Evolutionary conservation across 2,113 vertebrate genomes (phyloP).

Genomic region (Petrocephalus zakoni): DNA sequence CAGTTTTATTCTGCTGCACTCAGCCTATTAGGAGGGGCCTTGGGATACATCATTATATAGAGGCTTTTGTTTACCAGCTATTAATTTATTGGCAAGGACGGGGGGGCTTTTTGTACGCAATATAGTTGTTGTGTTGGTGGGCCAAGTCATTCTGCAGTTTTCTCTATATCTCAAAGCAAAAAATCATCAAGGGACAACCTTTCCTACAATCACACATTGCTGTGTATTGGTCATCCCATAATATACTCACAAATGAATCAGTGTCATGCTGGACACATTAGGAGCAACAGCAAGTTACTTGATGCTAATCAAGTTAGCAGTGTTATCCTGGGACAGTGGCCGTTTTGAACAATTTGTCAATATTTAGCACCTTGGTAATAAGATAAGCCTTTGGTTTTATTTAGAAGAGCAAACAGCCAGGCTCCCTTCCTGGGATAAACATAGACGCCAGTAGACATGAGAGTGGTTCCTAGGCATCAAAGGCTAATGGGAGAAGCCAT

Average conservation of each 20-base stretch:
- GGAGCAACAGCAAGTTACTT: background rate
- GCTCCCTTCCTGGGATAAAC: background rate
- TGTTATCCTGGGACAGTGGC: background rate
- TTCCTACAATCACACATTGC: background rate
- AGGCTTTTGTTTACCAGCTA: background rate
- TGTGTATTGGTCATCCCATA: background rate
- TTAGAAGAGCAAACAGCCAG: background rate
- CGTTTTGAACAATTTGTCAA: slow-evolving; percentile 13
- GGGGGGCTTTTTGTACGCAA: background rate
- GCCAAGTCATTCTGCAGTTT: background rate
- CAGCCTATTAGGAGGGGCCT: background rate
- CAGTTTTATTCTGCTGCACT: background rate
- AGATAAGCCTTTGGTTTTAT: slow-evolving; percentile 8
- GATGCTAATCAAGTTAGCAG: background rate
- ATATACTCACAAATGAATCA: too few species aligned
- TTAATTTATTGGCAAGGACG: background rate
- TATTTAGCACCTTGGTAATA: slow-evolving; percentile 21
- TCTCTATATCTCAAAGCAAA: slow-evolving; percentile 4
- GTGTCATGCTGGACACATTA: background rate
- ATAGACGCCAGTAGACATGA: background rate
- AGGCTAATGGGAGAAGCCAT: background rate
- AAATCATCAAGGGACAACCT: background rate
- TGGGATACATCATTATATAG: background rate
- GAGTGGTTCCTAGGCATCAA: background rate
- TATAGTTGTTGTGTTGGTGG: background rate